Evolutionary conservation across 2,797 vertebrate genomes (phyloP).

Genomic region (Jordanella pulchra): DNA sequence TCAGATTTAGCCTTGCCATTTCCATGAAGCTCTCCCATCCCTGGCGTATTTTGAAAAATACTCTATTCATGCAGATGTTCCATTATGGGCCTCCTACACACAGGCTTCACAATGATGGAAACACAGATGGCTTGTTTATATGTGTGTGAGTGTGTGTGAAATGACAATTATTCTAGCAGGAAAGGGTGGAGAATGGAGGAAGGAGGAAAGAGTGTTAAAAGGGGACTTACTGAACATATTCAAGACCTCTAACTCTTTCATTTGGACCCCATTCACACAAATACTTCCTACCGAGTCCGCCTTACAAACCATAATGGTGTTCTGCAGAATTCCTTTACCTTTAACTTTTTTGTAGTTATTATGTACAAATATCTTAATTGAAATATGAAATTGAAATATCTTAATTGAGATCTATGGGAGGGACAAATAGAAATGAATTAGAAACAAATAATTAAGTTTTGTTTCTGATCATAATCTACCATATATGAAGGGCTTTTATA

Average conservation of each 20-base stretch:
- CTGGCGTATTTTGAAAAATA: constrained; percentile 38
- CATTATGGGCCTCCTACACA: constrained; percentile 48
- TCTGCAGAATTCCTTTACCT: neutral
- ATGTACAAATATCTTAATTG: too few species aligned
- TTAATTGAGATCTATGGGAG: too few species aligned
- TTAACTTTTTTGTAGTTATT: neutral
- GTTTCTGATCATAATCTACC: too few species aligned
- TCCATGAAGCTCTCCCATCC: constrained; percentile 35
- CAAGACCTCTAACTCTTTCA: constrained; percentile 34
- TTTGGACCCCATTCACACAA: constrained; percentile 34
- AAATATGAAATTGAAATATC: too few species aligned
- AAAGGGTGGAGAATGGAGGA: neutral
- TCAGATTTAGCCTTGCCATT: constrained; percentile 34
- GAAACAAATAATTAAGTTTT: too few species aligned
- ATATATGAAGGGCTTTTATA: too few species aligned
- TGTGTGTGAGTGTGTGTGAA: constrained; percentile 22
- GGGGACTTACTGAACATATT: constrained; percentile 21
- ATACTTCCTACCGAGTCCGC: constrained; percentile 29
- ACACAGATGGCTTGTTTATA: constrained; percentile 8
- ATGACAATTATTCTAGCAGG: constrained; percentile 25
- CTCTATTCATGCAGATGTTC: constrained; percentile 56
- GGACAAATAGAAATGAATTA: too few species aligned
- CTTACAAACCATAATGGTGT: constrained; percentile 13
- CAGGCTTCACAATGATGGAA: constrained; percentile 23
- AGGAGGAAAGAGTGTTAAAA: constrained; percentile 5